Evolutionary conservation across 2,888 invertebrate genomes (phyloP), one percentile per base, ranked within the genome.

Genomic region (Lamellibrachia satsuma): DNA sequence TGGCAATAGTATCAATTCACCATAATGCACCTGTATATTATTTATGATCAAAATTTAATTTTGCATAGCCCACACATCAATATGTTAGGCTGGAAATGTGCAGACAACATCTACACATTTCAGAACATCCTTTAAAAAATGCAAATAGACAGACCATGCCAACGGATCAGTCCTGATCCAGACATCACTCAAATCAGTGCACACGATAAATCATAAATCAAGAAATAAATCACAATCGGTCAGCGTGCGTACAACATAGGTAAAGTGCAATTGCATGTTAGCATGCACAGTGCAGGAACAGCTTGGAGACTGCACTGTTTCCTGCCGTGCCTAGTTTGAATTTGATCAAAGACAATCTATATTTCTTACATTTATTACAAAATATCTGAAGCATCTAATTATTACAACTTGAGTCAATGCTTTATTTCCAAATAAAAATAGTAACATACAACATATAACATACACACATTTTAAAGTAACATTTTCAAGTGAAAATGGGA

Each of bases 181-280:
- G 75, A 75, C 75, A 75, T n/a, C 75, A 75, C 6, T 22, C 75
- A 22, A 75, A 75, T n/a, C 15, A 15, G n/a, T n/a, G 75, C 75
- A 75, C 0, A n/a, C 75, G 22, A n/a, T 15, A 75, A 75, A 75
- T 75, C 75, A 75, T 75, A n/a, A 75, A 75, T 75, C n/a, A 75
- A 75, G 75, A 75, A 75, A 75, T 75, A 75, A 75, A 75, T 75
- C 75, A 75, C 75, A 22, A 22, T n/a, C 75, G n/a, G 75, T 75
- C 22, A 22, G 75, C 4, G 15, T 75, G 75, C 22, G 22, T 15
- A n/a, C 22, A n/a, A 75, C n/a, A 75, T 75, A 75, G 3, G 22
- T 75, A 75, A 75, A 75, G 75, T 75, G 75, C 75, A n/a, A 75
- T 75, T n/a, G 75, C 75, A 75, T 75, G 75, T 75, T 75, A 15